Percentiles rank a stretch among this genome's conserved stretches.
Evolutionary conservation across 2,888 invertebrate species (phyloP).

Genomic region (Epirrhoe alternata): DNA sequence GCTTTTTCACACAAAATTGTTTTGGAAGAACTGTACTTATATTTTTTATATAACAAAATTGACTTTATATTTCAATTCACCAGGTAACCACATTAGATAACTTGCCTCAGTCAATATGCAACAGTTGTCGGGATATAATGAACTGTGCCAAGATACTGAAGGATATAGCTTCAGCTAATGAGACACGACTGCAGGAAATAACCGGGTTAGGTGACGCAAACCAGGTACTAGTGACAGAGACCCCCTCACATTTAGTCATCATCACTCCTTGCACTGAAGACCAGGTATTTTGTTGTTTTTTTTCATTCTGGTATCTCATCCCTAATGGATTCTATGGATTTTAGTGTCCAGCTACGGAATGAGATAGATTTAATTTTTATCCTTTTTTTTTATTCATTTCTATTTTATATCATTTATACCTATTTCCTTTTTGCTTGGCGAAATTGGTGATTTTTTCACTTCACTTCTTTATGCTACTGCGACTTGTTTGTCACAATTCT

Average conservation of each 20-base stretch:
- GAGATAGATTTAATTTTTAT: no score
- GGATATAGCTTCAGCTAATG: slow-evolving; percentile 55
- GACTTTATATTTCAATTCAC: background rate
- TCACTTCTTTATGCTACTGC: no score
- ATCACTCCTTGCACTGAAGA: slow-evolving; percentile 7
- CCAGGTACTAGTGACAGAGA: slow-evolving; percentile 20
- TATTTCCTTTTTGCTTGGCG: no score
- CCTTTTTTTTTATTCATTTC: no score
- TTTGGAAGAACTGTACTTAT: no score
- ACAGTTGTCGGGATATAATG: slow-evolving; percentile 56
- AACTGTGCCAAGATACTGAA: slow-evolving; percentile 54
- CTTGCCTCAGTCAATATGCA: slow-evolving; percentile 65
- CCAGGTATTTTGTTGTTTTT: slow-evolving; percentile 20
- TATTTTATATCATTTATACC: no score
- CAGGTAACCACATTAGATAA: slow-evolving; percentile 52
- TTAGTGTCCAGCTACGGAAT: no score
- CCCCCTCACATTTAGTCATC: slow-evolving; percentile 18
- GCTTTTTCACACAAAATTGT: no score
- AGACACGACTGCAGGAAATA: slow-evolving; percentile 48
- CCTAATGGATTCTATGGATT: no score
- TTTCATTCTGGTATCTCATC: background rate
- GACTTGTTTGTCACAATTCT: no score
- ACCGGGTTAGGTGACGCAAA: background rate
- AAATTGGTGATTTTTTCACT: no score
- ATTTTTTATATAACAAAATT: background rate